Evolutionary conservation across 1,140 invertebrate species (phyloP), one percentile per base, ranked within the genome.

Genomic region (Drosophila pectinifera): DNA sequence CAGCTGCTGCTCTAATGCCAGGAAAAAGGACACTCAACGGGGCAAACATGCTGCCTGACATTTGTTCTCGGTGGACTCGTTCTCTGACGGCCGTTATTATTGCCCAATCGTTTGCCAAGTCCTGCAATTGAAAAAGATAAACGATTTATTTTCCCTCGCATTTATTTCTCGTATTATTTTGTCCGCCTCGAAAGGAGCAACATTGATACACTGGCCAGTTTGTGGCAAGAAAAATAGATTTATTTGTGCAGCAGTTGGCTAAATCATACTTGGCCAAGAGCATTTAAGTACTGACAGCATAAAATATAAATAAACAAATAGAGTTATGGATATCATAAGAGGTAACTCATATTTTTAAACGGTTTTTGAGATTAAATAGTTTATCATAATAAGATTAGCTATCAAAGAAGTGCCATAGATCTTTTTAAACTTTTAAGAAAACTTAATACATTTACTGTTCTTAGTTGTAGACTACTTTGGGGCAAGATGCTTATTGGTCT

Each of bases 101-200:
- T 16, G 38, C 51, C 56, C 62, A 79, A 70, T 80, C 64, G 73
- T 36, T 53, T 70, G 80, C 46, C 65, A 77, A 80, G 64, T 68
- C 75, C 83, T 86, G 83, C 80, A 86, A 86, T 86, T 89, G 79
- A 68, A 88, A 86, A 67, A 65, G 39, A 86, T 73, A 64, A 68
- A 73, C 55, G 65, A 79, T 68, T 77, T 83, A 88, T 88, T 64
- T 53, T 38, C 42, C 49, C 57, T 75, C 65, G 43, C 43, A 75
- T 78, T 75, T 73, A 41, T 28, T 28, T 38, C 14, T 41, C 26
- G 16, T 51, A 1, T 88, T 79, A 76, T 88, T 70, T 45, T 28
- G 54, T 54, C 54, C 72, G 54, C 24, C 28, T 34, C 20, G 8
- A 31, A 54, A 53, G 5, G 39, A 61, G 46, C 55, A 26, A 61